These are phyloP conservation scores for Meda fulgida DNA, from an alignment of 2,797 vertebrate genomes.

Conservation along the genomic window DNA sequence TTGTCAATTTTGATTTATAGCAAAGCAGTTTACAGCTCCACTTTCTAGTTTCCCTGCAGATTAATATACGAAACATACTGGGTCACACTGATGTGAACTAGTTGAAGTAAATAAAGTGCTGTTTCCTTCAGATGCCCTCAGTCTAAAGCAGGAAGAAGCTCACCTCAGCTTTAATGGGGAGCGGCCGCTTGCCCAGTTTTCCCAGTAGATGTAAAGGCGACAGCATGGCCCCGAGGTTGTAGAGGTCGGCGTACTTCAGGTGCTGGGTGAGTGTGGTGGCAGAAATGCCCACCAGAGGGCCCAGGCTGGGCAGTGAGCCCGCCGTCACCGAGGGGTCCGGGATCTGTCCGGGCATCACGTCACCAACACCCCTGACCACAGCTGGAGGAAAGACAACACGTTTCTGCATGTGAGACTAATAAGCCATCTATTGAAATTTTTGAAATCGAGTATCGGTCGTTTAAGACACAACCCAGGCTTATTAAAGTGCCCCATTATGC, in stretches of 20 bases:
- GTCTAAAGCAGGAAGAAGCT: slow-evolving; percentile 23
- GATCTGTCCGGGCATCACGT: slow-evolving; percentile 98
- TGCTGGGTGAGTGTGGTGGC: slow-evolving; percentile 89
- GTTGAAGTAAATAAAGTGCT: not conserved
- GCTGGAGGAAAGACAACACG: slow-evolving; percentile 66
- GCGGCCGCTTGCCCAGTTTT: slow-evolving; percentile 88
- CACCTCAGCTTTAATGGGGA: slow-evolving; percentile 93
- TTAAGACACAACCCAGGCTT: too few relatives aligned
- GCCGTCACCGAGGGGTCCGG: slow-evolving; percentile 93
- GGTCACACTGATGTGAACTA: not conserved
- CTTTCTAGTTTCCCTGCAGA: not conserved
- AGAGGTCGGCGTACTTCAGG: slow-evolving; percentile 90
- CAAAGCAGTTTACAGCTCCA: not conserved
- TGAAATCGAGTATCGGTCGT: too few relatives aligned
- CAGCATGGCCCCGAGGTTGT: slow-evolving; percentile 90
- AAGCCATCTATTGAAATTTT: not conserved
- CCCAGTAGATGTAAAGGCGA: slow-evolving; percentile 92
- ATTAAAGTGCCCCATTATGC: not conserved
- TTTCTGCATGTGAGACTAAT: not conserved
- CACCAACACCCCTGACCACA: slow-evolving; percentile 81
- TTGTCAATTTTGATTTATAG: not conserved
- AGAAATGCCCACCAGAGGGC: slow-evolving; percentile 87
- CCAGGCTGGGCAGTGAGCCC: slow-evolving; percentile 88
- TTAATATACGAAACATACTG: not conserved
- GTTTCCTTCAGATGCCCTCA: not conserved